These are phyloP conservation scores for Leucoraja ocellata DNA, from an alignment of 2,797 vertebrate genomes.

Conservation along the genomic window DNA sequence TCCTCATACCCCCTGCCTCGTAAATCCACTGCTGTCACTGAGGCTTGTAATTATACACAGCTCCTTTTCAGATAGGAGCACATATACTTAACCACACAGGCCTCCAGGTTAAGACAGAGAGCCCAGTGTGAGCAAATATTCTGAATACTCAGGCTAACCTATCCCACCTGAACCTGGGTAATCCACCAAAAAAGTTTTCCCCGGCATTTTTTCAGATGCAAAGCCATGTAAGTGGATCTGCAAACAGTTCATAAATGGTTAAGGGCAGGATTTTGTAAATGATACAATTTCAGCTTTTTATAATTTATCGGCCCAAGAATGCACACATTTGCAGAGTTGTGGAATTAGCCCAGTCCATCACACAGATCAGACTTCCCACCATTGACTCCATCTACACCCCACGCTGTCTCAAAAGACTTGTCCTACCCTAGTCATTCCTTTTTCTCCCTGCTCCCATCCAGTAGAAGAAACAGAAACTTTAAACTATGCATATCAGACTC, in stretches of 20 bases:
- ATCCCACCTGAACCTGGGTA: not conserved
- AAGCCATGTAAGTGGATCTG: not conserved
- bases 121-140: conserved; percentile 21
- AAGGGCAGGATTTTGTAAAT: not conserved
- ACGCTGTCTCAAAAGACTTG: too few relatives aligned
- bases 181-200: conserved; percentile 20
- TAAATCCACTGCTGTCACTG: conserved; percentile 36
- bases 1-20: conserved; percentile 16
- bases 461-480: too few relatives aligned
- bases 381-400: too few relatives aligned
- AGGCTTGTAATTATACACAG: conserved; percentile 28
- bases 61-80: conserved; percentile 22
- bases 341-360: too few relatives aligned
- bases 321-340: too few relatives aligned
- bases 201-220: not conserved
- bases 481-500: too few relatives aligned
- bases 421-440: too few relatives aligned
- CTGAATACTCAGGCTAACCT: not conserved
- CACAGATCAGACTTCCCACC: too few relatives aligned
- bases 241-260: not conserved
- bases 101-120: conserved; percentile 14
- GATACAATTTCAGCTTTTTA: not conserved
- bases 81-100: conserved; percentile 15
- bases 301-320: not conserved
- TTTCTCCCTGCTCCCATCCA: too few relatives aligned